Percentiles rank a stretch among this genome's conserved stretches.
These are phyloP conservation scores for Scaptomyza flava DNA, from an alignment of 2,888 invertebrate genomes.

Conservation along the genomic window DNA sequence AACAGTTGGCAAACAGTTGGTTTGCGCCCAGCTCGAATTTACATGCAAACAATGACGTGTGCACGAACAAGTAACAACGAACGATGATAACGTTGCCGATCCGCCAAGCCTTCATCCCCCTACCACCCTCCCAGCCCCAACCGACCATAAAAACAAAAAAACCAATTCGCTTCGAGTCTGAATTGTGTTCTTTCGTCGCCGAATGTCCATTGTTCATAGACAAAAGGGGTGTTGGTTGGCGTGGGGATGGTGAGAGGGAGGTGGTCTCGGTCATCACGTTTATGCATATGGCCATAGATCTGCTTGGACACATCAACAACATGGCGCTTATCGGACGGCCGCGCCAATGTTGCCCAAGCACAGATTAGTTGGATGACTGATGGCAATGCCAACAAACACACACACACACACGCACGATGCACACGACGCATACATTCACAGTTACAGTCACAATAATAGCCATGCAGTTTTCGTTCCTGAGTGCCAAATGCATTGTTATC, in stretches of 20 bases:
- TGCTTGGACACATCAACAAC: conserved; percentile 49
- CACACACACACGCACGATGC: background rate
- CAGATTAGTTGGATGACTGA: conserved; percentile 57
- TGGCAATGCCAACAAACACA: conserved; percentile 38
- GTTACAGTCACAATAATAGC: background rate
- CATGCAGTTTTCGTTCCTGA: background rate
- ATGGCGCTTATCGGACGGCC: conserved; percentile 51
- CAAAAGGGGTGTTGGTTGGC: background rate
- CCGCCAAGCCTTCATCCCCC: background rate
- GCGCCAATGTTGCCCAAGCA: conserved; percentile 30
- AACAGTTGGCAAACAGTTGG: conserved; percentile 31
- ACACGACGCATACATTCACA: background rate
- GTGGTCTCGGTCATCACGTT: conserved; percentile 28
- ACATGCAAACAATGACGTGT: conserved; percentile 77
- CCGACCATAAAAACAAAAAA: too few species aligned
- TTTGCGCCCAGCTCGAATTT: conserved; percentile 54
- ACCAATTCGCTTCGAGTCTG: background rate
- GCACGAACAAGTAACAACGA: conserved; percentile 66
- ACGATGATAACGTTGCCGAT: conserved; percentile 35
- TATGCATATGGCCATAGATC: conserved; percentile 43
- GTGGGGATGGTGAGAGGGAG: too few species aligned
- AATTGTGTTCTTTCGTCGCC: background rate
- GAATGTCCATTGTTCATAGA: background rate
- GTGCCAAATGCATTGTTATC: background rate
- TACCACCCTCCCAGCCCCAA: too few species aligned